Base-by-base conservation (phyloP, 2,113 vertebrate species). In the Alosa alosa region DNA sequence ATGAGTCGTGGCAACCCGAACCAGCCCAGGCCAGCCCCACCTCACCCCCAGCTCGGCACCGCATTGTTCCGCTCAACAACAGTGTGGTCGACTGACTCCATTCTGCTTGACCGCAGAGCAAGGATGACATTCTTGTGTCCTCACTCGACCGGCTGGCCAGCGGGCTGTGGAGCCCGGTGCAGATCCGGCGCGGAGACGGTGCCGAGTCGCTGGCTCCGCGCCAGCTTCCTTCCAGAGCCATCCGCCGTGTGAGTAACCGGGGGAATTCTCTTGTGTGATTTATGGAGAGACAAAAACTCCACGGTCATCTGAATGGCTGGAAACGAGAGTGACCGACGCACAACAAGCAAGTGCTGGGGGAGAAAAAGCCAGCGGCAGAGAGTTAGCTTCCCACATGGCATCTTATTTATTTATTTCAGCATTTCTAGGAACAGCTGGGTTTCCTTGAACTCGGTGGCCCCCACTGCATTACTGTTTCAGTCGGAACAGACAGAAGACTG, bases 101-200 rank as follows among this genome's bases (percentile, higher is more conserved):
- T 36, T 78, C 25, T 13, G 47, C 82, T 84, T 0, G 46, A 84
- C 87, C 86, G 18, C 87, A 88, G 8, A 81, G 64, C 81, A 85
- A 86, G 45, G 52, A 78, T 86, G 83, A 64, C 17, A 15, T 82
- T 49, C 45, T 11, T 9, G 31, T 75, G 86, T 87, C 84, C 68
- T 83, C 78, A 44, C 46, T 87, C 75, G 41, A 84, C 68, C 60
- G 22, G 8, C 72, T 78, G 36, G 6, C 55, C 25, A 72, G 64
- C 64, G 31, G 25, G 31, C 55, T 22, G 18, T 5, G 0, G n/a
- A 36, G n/a, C 8, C 31, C 31, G 25, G 36, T 36, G 18, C 72
- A 41, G 72, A 39, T 36, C 31, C 10, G 72, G 64, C 10, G 9
- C n/a, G 25, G n/a, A 72, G 64, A 15, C 8, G 64, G 25, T 10